These are phyloP conservation scores for Pagrus major DNA, from an alignment of 2,113 vertebrate genomes.

Conservation along the genomic window DNA sequence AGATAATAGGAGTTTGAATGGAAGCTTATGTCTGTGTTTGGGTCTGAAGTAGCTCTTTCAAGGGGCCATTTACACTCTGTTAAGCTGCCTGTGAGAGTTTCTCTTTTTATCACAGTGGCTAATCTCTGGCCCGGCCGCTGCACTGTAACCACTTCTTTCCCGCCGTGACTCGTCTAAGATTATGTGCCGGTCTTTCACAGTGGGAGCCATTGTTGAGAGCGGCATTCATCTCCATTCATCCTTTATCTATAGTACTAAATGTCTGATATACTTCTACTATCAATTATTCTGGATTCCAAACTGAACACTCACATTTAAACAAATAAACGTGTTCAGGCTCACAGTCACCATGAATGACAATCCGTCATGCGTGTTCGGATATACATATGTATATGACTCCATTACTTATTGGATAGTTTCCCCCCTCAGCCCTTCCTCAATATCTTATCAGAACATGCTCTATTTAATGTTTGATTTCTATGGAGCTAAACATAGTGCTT, in stretches of 20 bases:
- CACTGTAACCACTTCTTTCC: constrained; percentile 42
- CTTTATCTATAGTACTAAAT: neutral
- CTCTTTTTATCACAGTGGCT: constrained; percentile 48
- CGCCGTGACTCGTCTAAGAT: constrained; percentile 4
- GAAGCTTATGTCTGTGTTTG: constrained; percentile 47
- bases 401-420: too few relatives aligned
- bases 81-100: constrained; percentile 51
- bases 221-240: neutral
- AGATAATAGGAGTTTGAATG: constrained; percentile 37
- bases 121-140: constrained; percentile 37
- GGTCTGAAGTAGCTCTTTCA: constrained; percentile 59
- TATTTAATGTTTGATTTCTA: neutral
- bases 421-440: neutral
- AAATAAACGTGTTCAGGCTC: neutral
- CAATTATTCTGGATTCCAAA: neutral
- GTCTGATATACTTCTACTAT: neutral
- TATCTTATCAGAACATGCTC: neutral
- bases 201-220: constrained; percentile 17
- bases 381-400: neutral
- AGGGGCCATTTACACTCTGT: constrained; percentile 31
- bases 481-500: neutral
- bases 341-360: neutral
- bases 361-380: neutral
- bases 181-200: constrained; percentile 27
- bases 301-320: neutral